Conservation (phyloP, 2,797 vertebrate genomes). For the Pseudochromis fuscus region DNA sequence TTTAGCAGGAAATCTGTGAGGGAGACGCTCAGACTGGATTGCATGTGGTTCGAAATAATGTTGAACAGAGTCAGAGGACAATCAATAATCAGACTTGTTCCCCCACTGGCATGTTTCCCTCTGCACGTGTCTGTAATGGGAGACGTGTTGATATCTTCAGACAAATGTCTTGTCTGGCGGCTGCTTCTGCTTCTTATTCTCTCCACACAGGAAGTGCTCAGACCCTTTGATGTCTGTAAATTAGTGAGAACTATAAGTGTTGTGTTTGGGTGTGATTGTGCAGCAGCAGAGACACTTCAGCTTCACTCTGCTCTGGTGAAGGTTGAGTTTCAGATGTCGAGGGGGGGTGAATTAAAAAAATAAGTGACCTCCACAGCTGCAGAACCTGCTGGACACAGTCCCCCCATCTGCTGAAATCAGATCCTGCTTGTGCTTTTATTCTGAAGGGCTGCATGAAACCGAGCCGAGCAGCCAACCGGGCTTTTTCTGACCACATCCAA, state of each 20-base stretch:
- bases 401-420: background rate
- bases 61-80: background rate
- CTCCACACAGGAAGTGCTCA: background rate
- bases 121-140: background rate
- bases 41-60: background rate
- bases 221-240: conserved; percentile 20
- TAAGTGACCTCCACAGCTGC: background rate
- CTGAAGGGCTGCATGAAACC: background rate
- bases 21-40: background rate
- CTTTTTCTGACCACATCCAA: background rate
- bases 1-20: background rate
- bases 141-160: background rate
- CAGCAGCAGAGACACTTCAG: background rate
- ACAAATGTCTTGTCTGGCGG: background rate
- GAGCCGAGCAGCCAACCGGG: conserved; percentile 2
- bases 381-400: background rate
- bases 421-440: conserved; percentile 1
- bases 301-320: background rate
- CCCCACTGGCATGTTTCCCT: background rate
- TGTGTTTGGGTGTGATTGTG: background rate
- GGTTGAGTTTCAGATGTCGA: background rate
- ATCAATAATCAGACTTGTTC: background rate
- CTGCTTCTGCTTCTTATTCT: background rate
- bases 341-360: background rate
- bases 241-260: background rate